Conservation (phyloP, 2,113 vertebrate genomes). For the Pygoscelis adeliae region DNA sequence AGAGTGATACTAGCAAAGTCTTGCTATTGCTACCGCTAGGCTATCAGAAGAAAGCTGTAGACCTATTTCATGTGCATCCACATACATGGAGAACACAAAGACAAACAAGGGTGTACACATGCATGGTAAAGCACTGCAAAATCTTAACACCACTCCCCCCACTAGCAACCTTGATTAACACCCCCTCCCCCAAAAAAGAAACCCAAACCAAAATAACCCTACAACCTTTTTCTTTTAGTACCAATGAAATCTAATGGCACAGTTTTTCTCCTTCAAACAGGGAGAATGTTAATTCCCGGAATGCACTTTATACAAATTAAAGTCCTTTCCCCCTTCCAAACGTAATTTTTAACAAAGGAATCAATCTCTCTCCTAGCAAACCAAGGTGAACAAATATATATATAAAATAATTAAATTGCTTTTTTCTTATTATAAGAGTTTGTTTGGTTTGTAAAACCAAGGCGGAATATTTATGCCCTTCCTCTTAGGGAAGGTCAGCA, state of each 20-base stretch:
- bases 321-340: background rate
- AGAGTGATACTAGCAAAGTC: background rate
- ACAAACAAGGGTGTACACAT: background rate
- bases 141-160: background rate
- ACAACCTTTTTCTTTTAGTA: background rate
- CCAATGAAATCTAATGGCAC: background rate
- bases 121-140: background rate
- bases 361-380: background rate
- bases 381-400: conserved; percentile 29
- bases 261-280: background rate
- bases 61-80: background rate
- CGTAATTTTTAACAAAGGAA: conserved; percentile 26
- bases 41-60: background rate
- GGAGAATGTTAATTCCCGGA: conserved; percentile 7
- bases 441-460: conserved; percentile 59
- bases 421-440: conserved; percentile 34
- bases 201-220: background rate
- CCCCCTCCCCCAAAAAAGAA: too few relatives aligned
- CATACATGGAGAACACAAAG: fast-evolving
- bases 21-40: background rate
- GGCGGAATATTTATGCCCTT: conserved; percentile 65
- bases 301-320: conserved; percentile 42
- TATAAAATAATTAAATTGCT: conserved; percentile 38
- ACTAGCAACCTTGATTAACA: background rate
- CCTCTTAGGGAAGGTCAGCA: conserved; percentile 63